Evolutionary conservation across 23 tunicate species (phyloP), one percentile per base, ranked within the genome.

Genomic region (Halocynthia aurantium): DNA sequence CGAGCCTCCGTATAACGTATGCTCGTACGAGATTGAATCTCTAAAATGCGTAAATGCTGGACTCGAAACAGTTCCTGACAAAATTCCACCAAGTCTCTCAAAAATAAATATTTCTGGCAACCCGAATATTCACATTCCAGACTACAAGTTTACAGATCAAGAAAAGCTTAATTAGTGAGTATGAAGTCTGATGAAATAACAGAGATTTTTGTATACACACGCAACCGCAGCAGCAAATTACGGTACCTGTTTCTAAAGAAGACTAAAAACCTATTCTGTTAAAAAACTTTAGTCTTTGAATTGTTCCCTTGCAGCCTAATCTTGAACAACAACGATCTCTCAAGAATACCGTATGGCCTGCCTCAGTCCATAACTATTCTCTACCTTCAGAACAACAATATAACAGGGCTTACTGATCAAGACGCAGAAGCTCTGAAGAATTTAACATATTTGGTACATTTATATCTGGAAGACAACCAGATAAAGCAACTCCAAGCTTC

Each of bases 91-190:
- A 13, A 74, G 76, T 6, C 52, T 89, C 61, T 21, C 13, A n/a
- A 80, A 51, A 7, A 72, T 80, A 11, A 22, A 12, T 6, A 73
- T 89, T 21, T 50, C 78, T 51, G 53, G 61, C 69, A 89, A 89
- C 70, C 77, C 84, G 20, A 73, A 54, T 22, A 62, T 89, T 15
- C 17, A 8, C 8, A 75, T 89, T 22, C 85, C 96, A 6, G 85
- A 80, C 17, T 44, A 68, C 22, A 8, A 57, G 7, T 89, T 75
- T 54, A 18, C 61, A n/a, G 50, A 57, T 11, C 96, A 89, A 65
- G 63, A 22, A n/a, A 69, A 76, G 21, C 61, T 89, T 52, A 44
- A 22, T 72, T 58, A 12, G 95, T 88, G 72, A 78, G 95, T 71
- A 44, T 12, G 44, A 31, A 4, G 44, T 31, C 44, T 31, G 44